Conservation (phyloP, 2,888 invertebrate genomes). For the Chydorus sphaericus region DNA sequence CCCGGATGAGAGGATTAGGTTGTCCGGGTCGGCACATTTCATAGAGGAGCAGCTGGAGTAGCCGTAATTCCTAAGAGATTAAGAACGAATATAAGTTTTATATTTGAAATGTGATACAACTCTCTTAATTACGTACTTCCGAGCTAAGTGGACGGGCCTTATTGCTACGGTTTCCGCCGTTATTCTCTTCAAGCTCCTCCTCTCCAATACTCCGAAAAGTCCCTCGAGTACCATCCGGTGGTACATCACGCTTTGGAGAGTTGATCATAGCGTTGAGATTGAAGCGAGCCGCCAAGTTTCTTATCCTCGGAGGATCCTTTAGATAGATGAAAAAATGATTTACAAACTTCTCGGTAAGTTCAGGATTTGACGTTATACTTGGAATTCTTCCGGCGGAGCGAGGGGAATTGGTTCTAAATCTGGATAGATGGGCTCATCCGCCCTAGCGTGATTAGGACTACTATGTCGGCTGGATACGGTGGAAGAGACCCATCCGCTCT, state of each 20-base stretch:
- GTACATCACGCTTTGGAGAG: constrained; percentile 9
- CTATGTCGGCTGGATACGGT: constrained; percentile 30
- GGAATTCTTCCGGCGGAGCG: constrained; percentile 70
- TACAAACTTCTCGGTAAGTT: neutral
- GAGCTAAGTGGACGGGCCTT: constrained; percentile 10
- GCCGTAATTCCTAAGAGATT: constrained; percentile 5
- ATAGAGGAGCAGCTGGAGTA: constrained; percentile 9
- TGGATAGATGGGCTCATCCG: neutral
- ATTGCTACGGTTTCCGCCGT: neutral
- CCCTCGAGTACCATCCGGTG: constrained; percentile 1
- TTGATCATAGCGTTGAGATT: constrained; percentile 8
- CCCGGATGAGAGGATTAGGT: constrained; percentile 13
- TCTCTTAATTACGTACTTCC: neutral
- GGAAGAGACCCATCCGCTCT: constrained; percentile 71
- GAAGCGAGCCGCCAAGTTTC: constrained; percentile 2
- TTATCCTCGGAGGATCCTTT: constrained; percentile 34
- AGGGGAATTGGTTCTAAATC: constrained; percentile 31
- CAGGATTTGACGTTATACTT: constrained; percentile 42
- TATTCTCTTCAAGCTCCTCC: neutral
- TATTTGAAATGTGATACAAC: too few relatives aligned
- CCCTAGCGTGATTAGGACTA: constrained; percentile 19
- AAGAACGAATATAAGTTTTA: neutral
- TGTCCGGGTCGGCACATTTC: constrained; percentile 13
- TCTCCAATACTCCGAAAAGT: constrained; percentile 4
- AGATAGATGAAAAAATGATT: constrained; percentile 37